phyloP scores from a whole-genome alignment of 2,888 invertebrate genomes.

The Pachliopta kotzebuea region DNA sequence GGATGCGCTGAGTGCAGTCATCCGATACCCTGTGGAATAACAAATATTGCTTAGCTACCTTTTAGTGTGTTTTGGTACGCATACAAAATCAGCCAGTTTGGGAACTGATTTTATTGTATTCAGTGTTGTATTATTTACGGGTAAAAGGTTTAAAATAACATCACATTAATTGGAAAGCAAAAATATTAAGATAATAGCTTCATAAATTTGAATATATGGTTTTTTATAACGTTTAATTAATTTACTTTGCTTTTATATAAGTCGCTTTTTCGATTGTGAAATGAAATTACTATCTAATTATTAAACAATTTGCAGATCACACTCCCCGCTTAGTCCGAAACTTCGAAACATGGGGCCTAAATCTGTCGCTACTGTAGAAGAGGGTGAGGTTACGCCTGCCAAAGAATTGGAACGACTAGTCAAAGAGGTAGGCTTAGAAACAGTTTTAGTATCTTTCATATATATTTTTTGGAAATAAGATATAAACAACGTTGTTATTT shows the following conservation, averaged over 20 bases:
- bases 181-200: constrained; percentile 5
- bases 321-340: constrained; percentile 83
- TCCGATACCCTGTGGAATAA: constrained; percentile 59
- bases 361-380: constrained; percentile 76
- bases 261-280: no score
- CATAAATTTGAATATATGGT: neutral
- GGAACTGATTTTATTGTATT: constrained; percentile 48
- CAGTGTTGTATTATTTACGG: constrained; percentile 39
- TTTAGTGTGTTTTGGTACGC: constrained; percentile 46
- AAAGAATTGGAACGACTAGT: constrained; percentile 88
- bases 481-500: constrained; percentile 17
- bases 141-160: constrained; percentile 32
- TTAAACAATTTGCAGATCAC: constrained; percentile 66
- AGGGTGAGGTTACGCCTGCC: constrained; percentile 82
- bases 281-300: no score
- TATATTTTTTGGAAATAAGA: neutral
- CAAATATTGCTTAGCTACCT: constrained; percentile 52
- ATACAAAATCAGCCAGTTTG: constrained; percentile 60
- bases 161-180: neutral
- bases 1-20: constrained; percentile 46
- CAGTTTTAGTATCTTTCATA: neutral
- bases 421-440: constrained; percentile 74
- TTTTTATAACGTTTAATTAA: neutral
- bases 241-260: no score
- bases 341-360: constrained; percentile 73